phyloP scores from a whole-genome alignment of 2,113 vertebrate species.

The Syngnathus scovelli region DNA sequence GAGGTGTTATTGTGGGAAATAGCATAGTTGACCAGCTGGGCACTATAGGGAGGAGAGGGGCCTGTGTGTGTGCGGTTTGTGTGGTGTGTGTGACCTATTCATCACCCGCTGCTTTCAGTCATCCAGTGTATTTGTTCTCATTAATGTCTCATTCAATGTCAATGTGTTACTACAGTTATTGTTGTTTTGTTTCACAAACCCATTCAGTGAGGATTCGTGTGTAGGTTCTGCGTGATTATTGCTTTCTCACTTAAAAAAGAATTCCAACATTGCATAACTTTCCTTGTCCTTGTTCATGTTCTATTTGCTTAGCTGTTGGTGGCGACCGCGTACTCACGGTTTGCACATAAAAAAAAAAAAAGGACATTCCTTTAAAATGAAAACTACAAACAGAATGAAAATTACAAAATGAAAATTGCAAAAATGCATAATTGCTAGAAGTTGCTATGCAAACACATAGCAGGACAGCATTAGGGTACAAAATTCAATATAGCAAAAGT shows the following conservation, averaged over 20 bases:
- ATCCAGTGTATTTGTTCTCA: not conserved
- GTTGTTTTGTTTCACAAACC: not conserved
- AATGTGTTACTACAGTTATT: not conserved
- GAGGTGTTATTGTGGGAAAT: conserved; percentile 50
- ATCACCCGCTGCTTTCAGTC: not conserved
- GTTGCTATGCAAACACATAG: too few relatives aligned
- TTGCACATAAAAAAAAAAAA: not conserved
- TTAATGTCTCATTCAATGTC: not conserved
- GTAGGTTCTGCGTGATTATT: not conserved
- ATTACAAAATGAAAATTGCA: not conserved
- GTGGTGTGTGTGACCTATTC: conserved; percentile 8
- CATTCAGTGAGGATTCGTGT: not conserved
- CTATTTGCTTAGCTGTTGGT: conserved; percentile 46
- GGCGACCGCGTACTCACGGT: conserved; percentile 10
- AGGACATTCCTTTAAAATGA: not conserved
- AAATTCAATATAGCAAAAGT: too few relatives aligned
- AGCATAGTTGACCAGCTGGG: conserved; percentile 36
- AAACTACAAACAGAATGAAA: not conserved
- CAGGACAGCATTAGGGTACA: too few relatives aligned
- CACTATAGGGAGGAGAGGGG: not conserved
- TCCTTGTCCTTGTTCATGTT: conserved; percentile 18
- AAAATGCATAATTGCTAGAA: too few relatives aligned
- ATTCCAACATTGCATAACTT: conserved; percentile 42
- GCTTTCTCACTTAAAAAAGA: conserved; percentile 23
- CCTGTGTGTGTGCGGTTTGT: conserved; percentile 11